Conservation (phyloP, 2,113 vertebrate species). For the Geococcyx californianus region DNA sequence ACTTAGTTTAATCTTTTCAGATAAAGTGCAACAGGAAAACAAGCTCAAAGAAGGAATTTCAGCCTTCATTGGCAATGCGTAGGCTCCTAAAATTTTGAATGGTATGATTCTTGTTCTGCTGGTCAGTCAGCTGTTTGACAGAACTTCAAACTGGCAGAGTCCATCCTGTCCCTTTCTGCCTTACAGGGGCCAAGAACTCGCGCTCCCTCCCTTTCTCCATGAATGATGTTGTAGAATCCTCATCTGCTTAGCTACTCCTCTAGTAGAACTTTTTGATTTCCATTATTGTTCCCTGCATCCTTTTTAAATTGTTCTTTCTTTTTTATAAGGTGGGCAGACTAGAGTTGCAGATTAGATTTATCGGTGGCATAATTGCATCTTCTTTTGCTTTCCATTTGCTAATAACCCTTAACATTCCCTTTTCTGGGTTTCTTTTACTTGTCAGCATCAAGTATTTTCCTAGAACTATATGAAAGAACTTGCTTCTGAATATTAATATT, state of each 20-base stretch:
- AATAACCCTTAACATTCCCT: not conserved
- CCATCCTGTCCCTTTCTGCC: not conserved
- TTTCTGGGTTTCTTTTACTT: not conserved
- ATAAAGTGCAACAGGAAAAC: not conserved
- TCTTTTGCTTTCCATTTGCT: not conserved
- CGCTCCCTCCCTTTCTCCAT: not conserved
- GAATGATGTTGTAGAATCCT: not conserved
- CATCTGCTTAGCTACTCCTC: not conserved
- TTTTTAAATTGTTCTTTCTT: not conserved
- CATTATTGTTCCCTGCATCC: not conserved
- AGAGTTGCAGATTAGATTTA: not conserved
- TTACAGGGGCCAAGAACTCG: accelerated
- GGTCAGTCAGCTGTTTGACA: not conserved
- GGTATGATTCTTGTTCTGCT: not conserved
- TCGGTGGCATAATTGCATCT: not conserved
- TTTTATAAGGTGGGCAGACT: not conserved
- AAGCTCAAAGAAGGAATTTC: not conserved
- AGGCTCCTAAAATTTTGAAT: not conserved
- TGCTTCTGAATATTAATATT: not conserved
- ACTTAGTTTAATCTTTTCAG: not conserved
- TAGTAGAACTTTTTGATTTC: not conserved
- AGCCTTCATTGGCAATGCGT: not conserved
- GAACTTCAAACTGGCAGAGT: not conserved
- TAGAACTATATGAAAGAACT: not conserved
- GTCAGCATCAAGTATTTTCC: not conserved